phyloP scores from a whole-genome alignment of 2,888 invertebrate genomes.

The Agriopis leucophaearia region DNA sequence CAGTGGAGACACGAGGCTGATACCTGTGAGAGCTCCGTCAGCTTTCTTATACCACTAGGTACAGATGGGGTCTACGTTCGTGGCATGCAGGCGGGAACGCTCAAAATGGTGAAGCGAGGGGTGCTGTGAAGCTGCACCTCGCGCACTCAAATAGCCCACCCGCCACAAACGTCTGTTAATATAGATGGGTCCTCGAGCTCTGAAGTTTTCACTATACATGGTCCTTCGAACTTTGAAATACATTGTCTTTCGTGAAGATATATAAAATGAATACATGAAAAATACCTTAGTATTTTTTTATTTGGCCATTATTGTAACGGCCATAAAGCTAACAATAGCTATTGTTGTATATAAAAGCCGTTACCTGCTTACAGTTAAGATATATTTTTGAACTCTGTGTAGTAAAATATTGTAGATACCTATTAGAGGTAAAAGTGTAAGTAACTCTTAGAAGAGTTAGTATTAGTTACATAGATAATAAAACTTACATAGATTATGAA shows the following conservation, averaged over 20 bases:
- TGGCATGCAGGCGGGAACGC: too few species aligned
- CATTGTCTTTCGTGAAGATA: neutral
- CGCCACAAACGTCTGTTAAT: neutral
- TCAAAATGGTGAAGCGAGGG: too few species aligned
- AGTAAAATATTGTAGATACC: too few species aligned
- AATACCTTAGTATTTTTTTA: conserved; percentile 19
- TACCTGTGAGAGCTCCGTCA: conserved; percentile 92
- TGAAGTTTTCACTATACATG: neutral
- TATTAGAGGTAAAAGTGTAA: neutral
- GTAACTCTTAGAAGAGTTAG: neutral
- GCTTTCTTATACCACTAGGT: conserved; percentile 89
- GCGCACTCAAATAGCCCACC: neutral
- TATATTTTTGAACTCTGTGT: too few species aligned
- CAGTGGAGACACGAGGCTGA: conserved; percentile 88
- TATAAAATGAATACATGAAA: conserved; percentile 1
- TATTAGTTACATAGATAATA: too few species aligned
- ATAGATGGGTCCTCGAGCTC: too few species aligned
- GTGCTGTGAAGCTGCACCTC: too few species aligned
- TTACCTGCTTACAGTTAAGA: too few species aligned
- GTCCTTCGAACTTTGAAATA: conserved; percentile 6
- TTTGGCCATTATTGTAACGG: too few species aligned
- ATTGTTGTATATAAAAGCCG: too few species aligned
- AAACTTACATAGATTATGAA: too few species aligned
- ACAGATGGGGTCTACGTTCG: neutral
- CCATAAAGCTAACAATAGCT: too few species aligned